phyloP scores from a whole-genome alignment of 1,140 invertebrate species.

The Brachionus koreanus region DNA sequence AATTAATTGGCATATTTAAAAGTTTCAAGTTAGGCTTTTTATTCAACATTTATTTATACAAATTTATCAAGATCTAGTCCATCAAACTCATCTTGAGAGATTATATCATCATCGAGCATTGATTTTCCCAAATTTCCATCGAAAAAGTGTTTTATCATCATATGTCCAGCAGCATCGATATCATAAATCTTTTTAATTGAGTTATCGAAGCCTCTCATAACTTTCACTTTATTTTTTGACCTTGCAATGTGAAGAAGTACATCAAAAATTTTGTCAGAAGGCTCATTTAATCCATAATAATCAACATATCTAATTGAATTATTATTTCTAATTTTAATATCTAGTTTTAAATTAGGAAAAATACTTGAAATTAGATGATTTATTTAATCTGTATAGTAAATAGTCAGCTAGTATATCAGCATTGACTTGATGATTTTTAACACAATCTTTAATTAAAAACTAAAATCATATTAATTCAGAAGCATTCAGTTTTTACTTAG shows the following conservation, averaged over 20 bases:
- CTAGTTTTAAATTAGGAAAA: background rate
- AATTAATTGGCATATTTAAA: background rate
- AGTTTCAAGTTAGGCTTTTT: background rate
- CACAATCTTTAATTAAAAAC: background rate
- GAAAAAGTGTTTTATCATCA: constrained; percentile 36
- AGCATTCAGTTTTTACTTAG: constrained; percentile 5
- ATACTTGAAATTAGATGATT: constrained; percentile 33
- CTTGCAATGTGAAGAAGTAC: constrained; percentile 31
- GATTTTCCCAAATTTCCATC: constrained; percentile 24
- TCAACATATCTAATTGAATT: constrained; percentile 32
- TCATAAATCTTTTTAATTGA: constrained; percentile 29
- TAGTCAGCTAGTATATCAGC: constrained; percentile 42
- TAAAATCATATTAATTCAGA: background rate
- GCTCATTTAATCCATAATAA: background rate
- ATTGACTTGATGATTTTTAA: constrained; percentile 42
- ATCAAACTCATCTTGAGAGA: background rate
- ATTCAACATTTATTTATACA: constrained; percentile 10
- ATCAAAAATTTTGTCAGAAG: constrained; percentile 21
- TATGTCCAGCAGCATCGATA: constrained; percentile 2
- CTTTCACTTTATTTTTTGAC: constrained; percentile 1
- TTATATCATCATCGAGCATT: constrained; percentile 23
- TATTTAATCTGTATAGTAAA: constrained; percentile 26
- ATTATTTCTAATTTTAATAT: background rate
- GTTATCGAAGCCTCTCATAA: background rate
- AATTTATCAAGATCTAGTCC: constrained; percentile 16